Conservation (phyloP, 2,797 vertebrate species). For the Sternarchorhynchus goeldii region DNA sequence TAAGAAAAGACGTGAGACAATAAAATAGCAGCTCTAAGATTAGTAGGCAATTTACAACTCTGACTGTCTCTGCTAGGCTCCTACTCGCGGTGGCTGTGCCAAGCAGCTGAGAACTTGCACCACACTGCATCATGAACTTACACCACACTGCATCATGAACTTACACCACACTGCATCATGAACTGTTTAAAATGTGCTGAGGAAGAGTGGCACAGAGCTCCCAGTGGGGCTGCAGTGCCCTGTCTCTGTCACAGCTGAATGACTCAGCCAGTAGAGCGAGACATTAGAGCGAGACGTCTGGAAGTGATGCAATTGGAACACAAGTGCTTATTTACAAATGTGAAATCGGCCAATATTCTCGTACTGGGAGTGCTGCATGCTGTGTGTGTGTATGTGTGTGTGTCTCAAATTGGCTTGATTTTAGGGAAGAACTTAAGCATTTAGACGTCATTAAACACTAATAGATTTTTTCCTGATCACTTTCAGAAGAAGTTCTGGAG, state of each 20-base stretch:
- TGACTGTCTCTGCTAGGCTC: too few relatives aligned
- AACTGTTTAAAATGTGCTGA: constrained; percentile 13
- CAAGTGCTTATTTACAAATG: constrained; percentile 19
- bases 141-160: constrained; percentile 3
- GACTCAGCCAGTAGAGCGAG: neutral
- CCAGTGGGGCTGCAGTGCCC: neutral
- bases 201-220: neutral
- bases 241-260: neutral
- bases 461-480: neutral
- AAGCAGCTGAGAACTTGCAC: neutral
- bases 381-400: too few relatives aligned
- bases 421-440: constrained; percentile 21
- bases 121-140: constrained; percentile 1
- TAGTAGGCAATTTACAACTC: too few relatives aligned
- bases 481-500: constrained; percentile 19
- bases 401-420: constrained; percentile 18
- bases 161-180: too few relatives aligned
- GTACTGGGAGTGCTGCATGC: neutral
- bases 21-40: too few relatives aligned
- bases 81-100: too few relatives aligned
- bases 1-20: too few relatives aligned
- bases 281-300: neutral
- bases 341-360: neutral
- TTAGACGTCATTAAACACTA: constrained; percentile 4
- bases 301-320: neutral